phyloP scores from a whole-genome alignment of 2,888 invertebrate species.

The Entomobrya proxima region DNA sequence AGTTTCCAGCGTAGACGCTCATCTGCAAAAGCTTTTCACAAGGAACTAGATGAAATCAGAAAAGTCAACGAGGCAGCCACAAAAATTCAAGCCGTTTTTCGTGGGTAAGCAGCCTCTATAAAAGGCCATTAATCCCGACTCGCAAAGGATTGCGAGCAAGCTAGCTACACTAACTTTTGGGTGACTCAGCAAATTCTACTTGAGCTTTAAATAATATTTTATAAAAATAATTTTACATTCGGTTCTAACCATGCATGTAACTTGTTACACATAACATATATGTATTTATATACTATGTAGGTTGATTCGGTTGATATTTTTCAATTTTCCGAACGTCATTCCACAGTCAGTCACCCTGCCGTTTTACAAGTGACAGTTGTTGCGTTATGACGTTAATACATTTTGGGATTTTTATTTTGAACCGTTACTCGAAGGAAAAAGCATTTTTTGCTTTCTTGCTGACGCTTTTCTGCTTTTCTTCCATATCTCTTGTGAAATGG shows the following conservation, averaged over 20 bases:
- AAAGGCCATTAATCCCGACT: neutral
- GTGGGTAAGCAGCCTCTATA: conserved; percentile 65
- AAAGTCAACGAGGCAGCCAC: conserved; percentile 70
- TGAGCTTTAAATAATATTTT: neutral
- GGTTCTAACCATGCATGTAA: neutral
- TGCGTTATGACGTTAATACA: conserved; percentile 2
- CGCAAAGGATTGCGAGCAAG: neutral
- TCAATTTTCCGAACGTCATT: too few species aligned
- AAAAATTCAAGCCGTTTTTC: conserved; percentile 71
- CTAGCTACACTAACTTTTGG: too few species aligned
- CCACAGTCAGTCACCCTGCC: conserved; percentile 7
- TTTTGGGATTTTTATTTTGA: neutral
- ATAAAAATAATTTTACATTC: too few species aligned
- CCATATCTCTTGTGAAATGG: neutral
- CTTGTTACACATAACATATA: too few species aligned
- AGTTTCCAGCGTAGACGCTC: conserved; percentile 69
- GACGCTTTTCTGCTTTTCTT: neutral
- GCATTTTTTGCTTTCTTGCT: neutral
- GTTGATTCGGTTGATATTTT: too few species aligned
- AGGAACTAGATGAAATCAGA: conserved; percentile 61
- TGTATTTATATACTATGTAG: too few species aligned
- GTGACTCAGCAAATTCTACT: neutral
- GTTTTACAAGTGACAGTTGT: too few species aligned
- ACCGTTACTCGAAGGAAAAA: too few species aligned
- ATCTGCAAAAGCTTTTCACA: conserved; percentile 59